phyloP scores from a whole-genome alignment of 2,797 vertebrate genomes.

The Myiotriccus ornatus region DNA sequence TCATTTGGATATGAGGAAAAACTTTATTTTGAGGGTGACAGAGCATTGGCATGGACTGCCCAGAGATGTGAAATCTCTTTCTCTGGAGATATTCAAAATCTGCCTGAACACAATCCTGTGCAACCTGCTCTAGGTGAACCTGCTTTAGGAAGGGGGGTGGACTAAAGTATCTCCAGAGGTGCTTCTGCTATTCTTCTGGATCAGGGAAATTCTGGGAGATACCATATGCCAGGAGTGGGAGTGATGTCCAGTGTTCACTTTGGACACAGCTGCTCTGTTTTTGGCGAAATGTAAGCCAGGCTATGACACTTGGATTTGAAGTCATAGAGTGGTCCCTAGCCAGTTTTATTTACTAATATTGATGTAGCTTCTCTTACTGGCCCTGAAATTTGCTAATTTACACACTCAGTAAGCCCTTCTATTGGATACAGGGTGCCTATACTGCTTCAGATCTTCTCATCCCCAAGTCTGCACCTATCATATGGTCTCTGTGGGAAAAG shows the following conservation, averaged over 20 bases:
- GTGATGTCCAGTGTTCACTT: neutral
- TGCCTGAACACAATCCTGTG: neutral
- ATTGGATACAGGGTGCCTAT: neutral
- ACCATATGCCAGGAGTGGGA: neutral
- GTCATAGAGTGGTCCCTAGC: neutral
- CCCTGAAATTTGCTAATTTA: neutral
- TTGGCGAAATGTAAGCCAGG: neutral
- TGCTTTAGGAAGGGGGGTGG: neutral
- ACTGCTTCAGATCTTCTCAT: neutral
- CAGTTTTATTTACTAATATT: neutral
- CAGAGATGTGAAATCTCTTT: neutral
- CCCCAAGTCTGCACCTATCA: neutral
- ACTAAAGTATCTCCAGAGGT: neutral
- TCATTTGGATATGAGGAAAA: neutral
- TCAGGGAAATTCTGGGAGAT: neutral
- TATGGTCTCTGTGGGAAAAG: neutral
- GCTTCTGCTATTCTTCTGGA: neutral
- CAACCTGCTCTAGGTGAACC: neutral
- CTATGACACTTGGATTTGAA: neutral
- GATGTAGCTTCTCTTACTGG: neutral
- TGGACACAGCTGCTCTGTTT: neutral
- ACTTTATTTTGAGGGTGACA: neutral
- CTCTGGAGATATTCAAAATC: neutral
- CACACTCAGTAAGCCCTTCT: neutral
- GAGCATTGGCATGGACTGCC: neutral